Percentiles rank a stretch among this genome's conserved stretches.
phyloP scores from a whole-genome alignment of 2,888 invertebrate species.

The Tenodera sinensis region DNA sequence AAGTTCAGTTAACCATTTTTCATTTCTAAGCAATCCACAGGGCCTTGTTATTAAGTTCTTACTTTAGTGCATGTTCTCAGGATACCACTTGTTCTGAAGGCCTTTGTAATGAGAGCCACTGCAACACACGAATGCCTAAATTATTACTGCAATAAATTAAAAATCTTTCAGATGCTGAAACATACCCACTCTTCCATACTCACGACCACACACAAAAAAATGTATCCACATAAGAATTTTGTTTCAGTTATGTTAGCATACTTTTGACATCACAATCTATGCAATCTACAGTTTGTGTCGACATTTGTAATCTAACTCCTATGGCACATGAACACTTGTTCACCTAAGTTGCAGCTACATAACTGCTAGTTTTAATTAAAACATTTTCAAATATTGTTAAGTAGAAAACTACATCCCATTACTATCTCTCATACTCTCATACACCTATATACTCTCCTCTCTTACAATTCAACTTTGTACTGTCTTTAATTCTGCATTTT shows the following conservation, averaged over 20 bases:
- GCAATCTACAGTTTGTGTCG: neutral
- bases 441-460: neutral
- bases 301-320: neutral
- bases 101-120: too few relatives aligned
- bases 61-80: too few relatives aligned
- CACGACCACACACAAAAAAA: too few relatives aligned
- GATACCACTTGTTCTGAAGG: too few relatives aligned
- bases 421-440: neutral
- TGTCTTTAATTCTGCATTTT: neutral
- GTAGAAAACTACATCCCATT: neutral
- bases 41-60: too few relatives aligned
- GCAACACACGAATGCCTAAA: too few relatives aligned
- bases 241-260: neutral
- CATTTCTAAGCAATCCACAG: too few relatives aligned
- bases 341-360: neutral
- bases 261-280: neutral
- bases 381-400: neutral
- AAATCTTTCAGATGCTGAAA: too few relatives aligned
- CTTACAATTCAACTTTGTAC: neutral
- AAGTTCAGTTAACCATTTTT: too few relatives aligned
- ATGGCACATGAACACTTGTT: neutral
- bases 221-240: neutral
- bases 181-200: too few relatives aligned
- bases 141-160: too few relatives aligned
- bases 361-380: neutral